A percentile compares a stretch with the other conserved stretches of the same genome.
Conservation (phyloP, 2,797 vertebrate species). For the Coracias cyanogaster region DNA sequence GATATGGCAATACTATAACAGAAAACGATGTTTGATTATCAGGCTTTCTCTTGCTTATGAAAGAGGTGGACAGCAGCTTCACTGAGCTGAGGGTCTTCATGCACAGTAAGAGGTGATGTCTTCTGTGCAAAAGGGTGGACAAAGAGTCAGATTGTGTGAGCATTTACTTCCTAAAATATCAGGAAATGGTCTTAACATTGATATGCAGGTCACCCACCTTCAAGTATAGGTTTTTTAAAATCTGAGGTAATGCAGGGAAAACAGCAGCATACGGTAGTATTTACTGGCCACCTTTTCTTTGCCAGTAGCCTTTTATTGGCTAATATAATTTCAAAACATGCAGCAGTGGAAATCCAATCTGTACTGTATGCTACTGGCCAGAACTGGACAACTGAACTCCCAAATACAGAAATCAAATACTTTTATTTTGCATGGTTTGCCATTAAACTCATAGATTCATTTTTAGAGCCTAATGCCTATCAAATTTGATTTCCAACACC, state of each 20-base stretch:
- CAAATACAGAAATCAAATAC: neutral
- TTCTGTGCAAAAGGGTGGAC: neutral
- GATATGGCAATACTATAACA: neutral
- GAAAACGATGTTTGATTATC: neutral
- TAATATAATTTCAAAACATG: conserved; percentile 5
- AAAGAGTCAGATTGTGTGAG: neutral
- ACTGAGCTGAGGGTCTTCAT: neutral
- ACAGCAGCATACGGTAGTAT: neutral
- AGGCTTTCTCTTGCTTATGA: neutral
- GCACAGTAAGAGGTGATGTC: neutral
- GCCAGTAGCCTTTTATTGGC: neutral
- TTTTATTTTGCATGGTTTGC: neutral
- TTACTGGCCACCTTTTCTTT: neutral
- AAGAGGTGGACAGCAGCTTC: neutral
- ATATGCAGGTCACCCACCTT: neutral
- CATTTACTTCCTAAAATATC: neutral
- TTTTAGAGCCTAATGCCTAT: neutral
- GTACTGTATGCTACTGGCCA: neutral
- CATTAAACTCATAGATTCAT: neutral
- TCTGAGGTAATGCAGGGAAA: neutral
- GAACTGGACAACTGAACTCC: neutral
- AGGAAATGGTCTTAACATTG: neutral
- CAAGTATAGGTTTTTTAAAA: neutral
- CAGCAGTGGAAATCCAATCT: conserved; percentile 9
- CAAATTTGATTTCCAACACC: neutral